Conservation (phyloP, 2,113 vertebrate species). For the Cichladusa arquata region DNA sequence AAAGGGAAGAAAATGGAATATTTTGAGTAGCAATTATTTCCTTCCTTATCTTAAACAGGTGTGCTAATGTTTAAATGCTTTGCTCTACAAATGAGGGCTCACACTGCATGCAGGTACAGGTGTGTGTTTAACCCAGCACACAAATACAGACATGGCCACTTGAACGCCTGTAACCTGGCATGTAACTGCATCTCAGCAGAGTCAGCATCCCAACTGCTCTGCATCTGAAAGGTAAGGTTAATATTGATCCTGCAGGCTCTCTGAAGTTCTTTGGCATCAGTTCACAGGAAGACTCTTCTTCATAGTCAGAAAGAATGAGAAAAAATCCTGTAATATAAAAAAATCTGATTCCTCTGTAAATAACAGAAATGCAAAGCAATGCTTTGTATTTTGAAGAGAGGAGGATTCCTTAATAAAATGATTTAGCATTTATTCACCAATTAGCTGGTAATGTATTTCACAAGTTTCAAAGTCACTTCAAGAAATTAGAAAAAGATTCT, state of each 20-base stretch:
- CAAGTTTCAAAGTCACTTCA: background rate
- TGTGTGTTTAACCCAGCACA: accelerated
- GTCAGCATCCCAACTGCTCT: background rate
- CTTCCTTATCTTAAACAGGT: background rate
- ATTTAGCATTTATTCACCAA: background rate
- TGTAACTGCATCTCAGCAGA: background rate
- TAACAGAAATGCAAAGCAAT: background rate
- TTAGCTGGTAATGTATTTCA: background rate
- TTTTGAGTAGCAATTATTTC: background rate
- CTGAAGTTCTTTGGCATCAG: background rate
- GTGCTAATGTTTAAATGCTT: background rate
- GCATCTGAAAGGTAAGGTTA: background rate
- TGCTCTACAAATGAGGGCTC: background rate
- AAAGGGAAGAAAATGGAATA: background rate
- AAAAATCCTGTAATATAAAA: background rate
- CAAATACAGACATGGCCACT: background rate
- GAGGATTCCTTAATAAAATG: background rate
- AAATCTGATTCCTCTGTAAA: background rate
- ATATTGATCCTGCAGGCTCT: background rate
- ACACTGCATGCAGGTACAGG: accelerated
- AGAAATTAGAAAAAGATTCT: background rate
- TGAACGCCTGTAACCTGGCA: background rate
- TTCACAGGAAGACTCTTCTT: background rate
- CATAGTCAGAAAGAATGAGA: background rate
- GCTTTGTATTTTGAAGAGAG: background rate